Evolutionary conservation across 2,888 invertebrate genomes (phyloP).

Genomic region (Dicycla oo): DNA sequence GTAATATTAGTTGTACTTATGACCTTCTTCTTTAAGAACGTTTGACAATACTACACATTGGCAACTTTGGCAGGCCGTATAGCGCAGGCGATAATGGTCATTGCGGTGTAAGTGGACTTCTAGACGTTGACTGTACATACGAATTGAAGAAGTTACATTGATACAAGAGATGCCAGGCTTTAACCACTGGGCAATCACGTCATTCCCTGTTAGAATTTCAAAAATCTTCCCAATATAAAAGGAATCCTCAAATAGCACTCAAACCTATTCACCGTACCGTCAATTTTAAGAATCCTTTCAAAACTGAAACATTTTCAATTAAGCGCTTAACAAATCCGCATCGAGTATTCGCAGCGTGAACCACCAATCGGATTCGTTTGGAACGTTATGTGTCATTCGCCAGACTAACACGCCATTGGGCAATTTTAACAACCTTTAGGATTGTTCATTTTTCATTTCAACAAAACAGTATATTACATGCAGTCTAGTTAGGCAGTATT

Average conservation of each 20-base stretch:
- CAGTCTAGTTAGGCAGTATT: too few relatives aligned
- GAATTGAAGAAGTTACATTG: too few relatives aligned
- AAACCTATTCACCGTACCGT: constrained; percentile 8
- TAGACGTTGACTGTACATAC: too few relatives aligned
- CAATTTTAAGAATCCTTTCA: constrained; percentile 32
- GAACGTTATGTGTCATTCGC: constrained; percentile 44
- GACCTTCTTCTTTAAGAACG: too few relatives aligned
- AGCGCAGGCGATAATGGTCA: too few relatives aligned
- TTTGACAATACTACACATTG: too few relatives aligned
- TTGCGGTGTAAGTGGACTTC: too few relatives aligned
- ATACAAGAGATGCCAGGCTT: too few relatives aligned
- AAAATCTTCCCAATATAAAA: constrained; percentile 15
- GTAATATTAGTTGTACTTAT: too few relatives aligned
- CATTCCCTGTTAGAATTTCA: neutral
- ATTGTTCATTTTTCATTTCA: constrained; percentile 8
- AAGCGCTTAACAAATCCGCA: constrained; percentile 40
- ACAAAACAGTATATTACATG: neutral
- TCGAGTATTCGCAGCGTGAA: constrained; percentile 40
- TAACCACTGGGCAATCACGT: too few relatives aligned
- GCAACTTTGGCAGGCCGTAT: too few relatives aligned
- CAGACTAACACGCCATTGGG: constrained; percentile 21
- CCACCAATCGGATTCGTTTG: constrained; percentile 31
- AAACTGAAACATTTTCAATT: constrained; percentile 58
- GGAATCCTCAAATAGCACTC: constrained; percentile 30
- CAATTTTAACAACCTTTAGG: constrained; percentile 35